phyloP scores from a whole-genome alignment of 2,888 invertebrate species.

The Drosophila mimetica region DNA sequence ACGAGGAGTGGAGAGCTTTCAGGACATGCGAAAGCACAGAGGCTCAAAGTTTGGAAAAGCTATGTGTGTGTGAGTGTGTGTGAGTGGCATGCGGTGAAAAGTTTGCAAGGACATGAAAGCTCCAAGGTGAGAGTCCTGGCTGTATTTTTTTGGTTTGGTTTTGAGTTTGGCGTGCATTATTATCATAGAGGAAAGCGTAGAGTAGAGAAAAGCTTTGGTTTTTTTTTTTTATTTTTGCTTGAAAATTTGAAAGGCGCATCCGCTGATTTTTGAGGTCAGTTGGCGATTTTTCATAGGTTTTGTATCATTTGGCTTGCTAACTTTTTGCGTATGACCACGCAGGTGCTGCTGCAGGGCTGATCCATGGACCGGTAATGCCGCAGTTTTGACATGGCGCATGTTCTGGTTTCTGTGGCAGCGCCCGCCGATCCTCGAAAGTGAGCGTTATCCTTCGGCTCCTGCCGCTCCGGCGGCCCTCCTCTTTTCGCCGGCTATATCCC shows the following conservation, averaged over 20 bases:
- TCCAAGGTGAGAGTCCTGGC: conserved; percentile 3
- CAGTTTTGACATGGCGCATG: conserved; percentile 90
- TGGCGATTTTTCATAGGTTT: conserved; percentile 5
- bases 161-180: background rate
- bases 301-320: conserved; percentile 76
- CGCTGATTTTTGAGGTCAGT: conserved; percentile 5
- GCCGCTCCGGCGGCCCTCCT: conserved; percentile 11
- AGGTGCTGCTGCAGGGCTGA: conserved; percentile 77
- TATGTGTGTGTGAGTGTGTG: background rate
- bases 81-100: conserved; percentile 2
- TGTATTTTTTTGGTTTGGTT: background rate
- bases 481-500: background rate
- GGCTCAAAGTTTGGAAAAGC: conserved; percentile 17
- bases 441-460: conserved; percentile 32
- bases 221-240: conserved; percentile 16
- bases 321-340: conserved; percentile 84
- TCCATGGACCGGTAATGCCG: conserved; percentile 91
- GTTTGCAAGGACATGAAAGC: background rate
- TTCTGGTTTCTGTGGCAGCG: conserved; percentile 70
- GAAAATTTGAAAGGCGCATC: conserved; percentile 1
- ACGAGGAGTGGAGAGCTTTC: conserved; percentile 12
- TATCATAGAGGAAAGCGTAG: conserved; percentile 10
- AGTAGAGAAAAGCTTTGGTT: conserved; percentile 15
- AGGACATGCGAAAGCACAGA: conserved; percentile 12
- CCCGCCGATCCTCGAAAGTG: conserved; percentile 54